Evolutionary conservation across 2,888 invertebrate genomes (phyloP).

Genomic region (Tachina fera): DNA sequence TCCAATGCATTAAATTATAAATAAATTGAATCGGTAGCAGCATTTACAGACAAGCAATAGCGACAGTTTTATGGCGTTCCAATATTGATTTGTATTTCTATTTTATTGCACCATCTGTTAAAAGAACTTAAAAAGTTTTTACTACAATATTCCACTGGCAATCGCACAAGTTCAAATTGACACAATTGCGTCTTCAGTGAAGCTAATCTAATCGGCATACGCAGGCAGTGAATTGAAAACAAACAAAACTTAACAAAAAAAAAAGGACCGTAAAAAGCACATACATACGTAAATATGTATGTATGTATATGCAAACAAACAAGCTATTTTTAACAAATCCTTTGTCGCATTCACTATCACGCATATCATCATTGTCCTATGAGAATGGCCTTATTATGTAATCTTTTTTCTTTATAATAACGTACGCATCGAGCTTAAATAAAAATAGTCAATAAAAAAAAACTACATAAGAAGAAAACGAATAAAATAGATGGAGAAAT

Average conservation of each 20-base stretch:
- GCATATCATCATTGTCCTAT: conserved; percentile 10
- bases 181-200: conserved; percentile 58
- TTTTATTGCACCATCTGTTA: conserved; percentile 37
- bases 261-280: conserved; percentile 16
- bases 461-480: conserved; percentile 6
- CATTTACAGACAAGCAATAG: conserved; percentile 1
- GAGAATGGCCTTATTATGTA: conserved; percentile 46
- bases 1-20: conserved; percentile 20
- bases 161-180: conserved; percentile 24
- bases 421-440: conserved; percentile 54
- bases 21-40: conserved; percentile 2
- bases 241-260: conserved; percentile 14
- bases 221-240: conserved; percentile 60
- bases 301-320: too few relatives aligned
- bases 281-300: neutral
- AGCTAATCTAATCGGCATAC: conserved; percentile 65
- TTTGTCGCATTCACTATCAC: conserved; percentile 21
- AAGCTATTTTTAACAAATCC: conserved; percentile 56
- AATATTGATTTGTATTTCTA: conserved; percentile 13
- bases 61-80: conserved; percentile 13
- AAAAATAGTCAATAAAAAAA: conserved; percentile 49
- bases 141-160: conserved; percentile 7
- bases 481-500: conserved; percentile 52
- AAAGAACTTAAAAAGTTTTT: conserved; percentile 26
- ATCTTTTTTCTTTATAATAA: conserved; percentile 56